Base-by-base conservation (phyloP, 1,140 invertebrate genomes). In the Calosoma granatense region DNA sequence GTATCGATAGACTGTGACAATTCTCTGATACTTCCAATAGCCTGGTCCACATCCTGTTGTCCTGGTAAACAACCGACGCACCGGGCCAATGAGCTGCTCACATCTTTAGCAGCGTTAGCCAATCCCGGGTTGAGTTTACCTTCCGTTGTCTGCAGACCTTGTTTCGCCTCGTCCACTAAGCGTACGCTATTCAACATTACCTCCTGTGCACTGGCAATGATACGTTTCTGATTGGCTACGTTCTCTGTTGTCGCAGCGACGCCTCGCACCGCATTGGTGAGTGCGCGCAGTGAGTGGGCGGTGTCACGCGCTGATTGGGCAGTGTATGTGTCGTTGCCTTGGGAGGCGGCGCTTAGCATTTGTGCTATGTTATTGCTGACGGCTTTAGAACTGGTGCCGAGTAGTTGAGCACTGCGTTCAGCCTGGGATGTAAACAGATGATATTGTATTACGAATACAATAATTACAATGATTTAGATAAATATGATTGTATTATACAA, bases 31-130 rank as follows among this genome's bases (percentile, higher is more conserved):
- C 81, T 83, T 58, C 83, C 80, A 63, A 96, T 87, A 0, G 91
- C 89, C 14, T 85, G 80, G 67, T 97, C 92, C 1, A 97, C 84
- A 67, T 95, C 93, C 62, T 85, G 81, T 65, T 96, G 92, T 0
- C 92, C 90, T 9, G 93, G 92, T 36, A 95, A 77, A 64, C 87
- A 89, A 59, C 86, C 87, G 3, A 95, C 80, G 1, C 85, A 85
- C 39, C 77, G 74, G 54, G 82, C 80, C 17, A 87, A 66, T 1
- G 82, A 75, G 3, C 60, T 70, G 53, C 64, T 69, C 0, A 83
- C 79, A 57, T 77, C 77, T 56, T 81, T 76, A 1, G 78, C 78
- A 14, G 79, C 80, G 63, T 78, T 74, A n/a, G 78, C 75, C n/a
- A 86, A 61, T 11, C 77, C 75, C 6, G 74, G 72, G 39, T 79